These are phyloP conservation scores for Myotis vivesi DNA, from an alignment of 2,797 vertebrate genomes.

Conservation along the genomic window DNA sequence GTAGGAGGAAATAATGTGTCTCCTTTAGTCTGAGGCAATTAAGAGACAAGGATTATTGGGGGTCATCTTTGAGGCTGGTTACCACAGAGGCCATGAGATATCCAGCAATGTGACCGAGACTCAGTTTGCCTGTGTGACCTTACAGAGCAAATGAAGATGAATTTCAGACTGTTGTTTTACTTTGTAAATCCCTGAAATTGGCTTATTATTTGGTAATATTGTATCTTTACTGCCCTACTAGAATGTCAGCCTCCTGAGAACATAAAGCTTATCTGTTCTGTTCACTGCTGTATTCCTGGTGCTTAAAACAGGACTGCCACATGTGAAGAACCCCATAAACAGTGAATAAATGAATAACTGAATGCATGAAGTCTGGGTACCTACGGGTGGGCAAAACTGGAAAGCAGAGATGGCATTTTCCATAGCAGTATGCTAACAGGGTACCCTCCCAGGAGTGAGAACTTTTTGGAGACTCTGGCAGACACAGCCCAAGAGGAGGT, in stretches of 20 bases:
- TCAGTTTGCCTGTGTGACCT: neutral
- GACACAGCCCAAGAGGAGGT: neutral
- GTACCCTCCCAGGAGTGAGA: neutral
- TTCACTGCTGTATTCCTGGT: neutral
- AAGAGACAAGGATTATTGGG: neutral
- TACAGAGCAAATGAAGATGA: neutral
- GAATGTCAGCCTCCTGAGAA: neutral
- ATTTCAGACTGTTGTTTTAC: neutral
- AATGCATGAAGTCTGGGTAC: neutral
- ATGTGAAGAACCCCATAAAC: neutral
- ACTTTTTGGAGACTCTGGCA: slow-evolving; percentile 22
- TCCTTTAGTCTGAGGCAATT: neutral
- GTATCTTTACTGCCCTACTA: neutral
- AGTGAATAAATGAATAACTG: neutral
- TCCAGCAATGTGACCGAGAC: neutral
- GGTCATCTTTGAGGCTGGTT: neutral
- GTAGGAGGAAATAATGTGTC: neutral
- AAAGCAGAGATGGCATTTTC: slow-evolving; percentile 2
- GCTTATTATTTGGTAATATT: neutral
- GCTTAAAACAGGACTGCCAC: neutral
- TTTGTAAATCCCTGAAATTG: neutral
- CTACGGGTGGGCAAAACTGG: neutral
- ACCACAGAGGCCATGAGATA: neutral
- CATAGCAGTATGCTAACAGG: neutral
- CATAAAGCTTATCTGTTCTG: neutral